Percentiles rank a stretch among this genome's conserved stretches.
phyloP scores from a whole-genome alignment of 2,888 invertebrate species.

The Conistra vaccinii region DNA sequence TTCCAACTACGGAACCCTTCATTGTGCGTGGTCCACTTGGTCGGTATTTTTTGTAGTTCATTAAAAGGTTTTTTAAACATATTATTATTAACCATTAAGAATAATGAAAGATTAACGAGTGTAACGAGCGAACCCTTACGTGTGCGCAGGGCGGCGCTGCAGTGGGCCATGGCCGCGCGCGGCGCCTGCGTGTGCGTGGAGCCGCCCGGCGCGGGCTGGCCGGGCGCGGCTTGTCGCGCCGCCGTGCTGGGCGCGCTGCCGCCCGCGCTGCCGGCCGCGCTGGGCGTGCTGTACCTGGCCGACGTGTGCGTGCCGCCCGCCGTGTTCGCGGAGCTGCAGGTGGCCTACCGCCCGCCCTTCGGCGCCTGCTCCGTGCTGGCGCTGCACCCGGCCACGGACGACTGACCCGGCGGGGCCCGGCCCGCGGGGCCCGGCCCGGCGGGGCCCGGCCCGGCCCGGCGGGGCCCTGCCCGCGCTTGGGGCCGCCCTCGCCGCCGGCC shows the following conservation, averaged over 20 bases:
- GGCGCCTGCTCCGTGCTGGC: slow-evolving; percentile 83
- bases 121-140: no score
- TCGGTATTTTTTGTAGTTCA: no score
- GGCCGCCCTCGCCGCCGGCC: neutral
- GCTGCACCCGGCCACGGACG: slow-evolving; percentile 79
- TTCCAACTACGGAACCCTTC: no score
- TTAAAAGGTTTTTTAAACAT: no score
- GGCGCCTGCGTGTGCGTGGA: slow-evolving; percentile 83
- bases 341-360: slow-evolving; percentile 96
- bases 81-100: no score
- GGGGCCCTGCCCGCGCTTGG: no score
- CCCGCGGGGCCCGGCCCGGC: no score
- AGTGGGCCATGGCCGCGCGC: slow-evolving; percentile 72
- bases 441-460: no score
- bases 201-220: slow-evolving; percentile 92
- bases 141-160: slow-evolving; percentile 65
- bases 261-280: slow-evolving; percentile 87
- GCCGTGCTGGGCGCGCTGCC: slow-evolving; percentile 67
- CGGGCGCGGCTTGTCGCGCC: slow-evolving; percentile 87
- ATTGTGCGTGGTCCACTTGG: no score
- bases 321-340: slow-evolving; percentile 94
- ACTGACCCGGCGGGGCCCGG: no score
- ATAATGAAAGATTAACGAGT: no score
- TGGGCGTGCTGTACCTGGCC: slow-evolving; percentile 68
- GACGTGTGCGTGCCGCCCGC: slow-evolving; percentile 91